These are phyloP conservation scores for Actenoides lindsayi DNA, from an alignment of 2,113 vertebrate genomes.

Conservation along the genomic window DNA sequence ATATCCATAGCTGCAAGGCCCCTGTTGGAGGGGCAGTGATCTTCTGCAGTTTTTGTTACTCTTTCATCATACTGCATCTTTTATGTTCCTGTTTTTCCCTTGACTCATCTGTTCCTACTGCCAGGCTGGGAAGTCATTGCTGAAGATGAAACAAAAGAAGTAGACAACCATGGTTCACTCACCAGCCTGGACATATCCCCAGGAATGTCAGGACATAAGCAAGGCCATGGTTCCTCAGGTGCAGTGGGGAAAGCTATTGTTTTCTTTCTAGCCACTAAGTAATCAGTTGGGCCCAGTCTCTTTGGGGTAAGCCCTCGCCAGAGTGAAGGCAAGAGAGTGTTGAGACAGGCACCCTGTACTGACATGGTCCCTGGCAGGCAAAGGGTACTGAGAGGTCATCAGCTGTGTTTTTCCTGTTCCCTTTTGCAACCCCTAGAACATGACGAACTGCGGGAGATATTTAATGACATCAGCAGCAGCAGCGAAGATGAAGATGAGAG, in stretches of 20 bases:
- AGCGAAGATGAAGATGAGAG: constrained; percentile 91
- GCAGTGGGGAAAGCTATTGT: neutral
- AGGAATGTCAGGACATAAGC: constrained; percentile 82
- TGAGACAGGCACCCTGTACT: neutral
- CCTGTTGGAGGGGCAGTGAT: neutral
- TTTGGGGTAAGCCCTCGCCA: neutral
- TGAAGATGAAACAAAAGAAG: constrained; percentile 90
- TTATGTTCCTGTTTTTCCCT: constrained; percentile 62
- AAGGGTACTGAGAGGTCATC: neutral
- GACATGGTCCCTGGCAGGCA: neutral
- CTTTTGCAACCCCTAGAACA: constrained; percentile 58
- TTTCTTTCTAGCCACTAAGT: neutral
- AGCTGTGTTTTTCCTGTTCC: neutral
- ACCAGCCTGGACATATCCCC: constrained; percentile 82
- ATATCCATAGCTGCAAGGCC: neutral
- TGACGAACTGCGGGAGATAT: constrained; percentile 84
- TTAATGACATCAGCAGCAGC: constrained; percentile 89
- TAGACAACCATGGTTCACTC: constrained; percentile 84
- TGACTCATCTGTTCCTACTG: constrained; percentile 60
- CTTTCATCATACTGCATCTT: neutral
- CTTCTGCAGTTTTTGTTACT: neutral
- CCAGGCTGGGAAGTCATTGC: constrained; percentile 92
- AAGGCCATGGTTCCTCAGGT: constrained; percentile 84
- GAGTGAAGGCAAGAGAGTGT: neutral
- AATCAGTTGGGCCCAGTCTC: neutral